Conservation (phyloP, 2,797 vertebrate species). For the Emydoidea blandingii region DNA sequence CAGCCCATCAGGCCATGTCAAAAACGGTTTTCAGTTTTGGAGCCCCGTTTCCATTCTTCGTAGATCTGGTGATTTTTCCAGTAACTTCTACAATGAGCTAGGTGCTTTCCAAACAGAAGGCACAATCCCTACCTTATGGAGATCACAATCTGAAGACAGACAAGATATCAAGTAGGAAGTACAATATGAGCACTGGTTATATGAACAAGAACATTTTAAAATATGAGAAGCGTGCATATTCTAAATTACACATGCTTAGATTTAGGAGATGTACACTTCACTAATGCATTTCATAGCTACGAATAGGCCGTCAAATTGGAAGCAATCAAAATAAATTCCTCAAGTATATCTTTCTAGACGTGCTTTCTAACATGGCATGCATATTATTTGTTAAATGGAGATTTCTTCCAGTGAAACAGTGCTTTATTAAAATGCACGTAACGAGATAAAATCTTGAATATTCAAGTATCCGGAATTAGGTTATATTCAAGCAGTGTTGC, state of each 20-base stretch:
- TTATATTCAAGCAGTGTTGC: constrained; percentile 65
- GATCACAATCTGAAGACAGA: too few species aligned
- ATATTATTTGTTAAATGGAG: rapidly evolving
- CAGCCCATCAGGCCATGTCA: not conserved
- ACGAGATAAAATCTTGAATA: not conserved
- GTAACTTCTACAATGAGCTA: not conserved
- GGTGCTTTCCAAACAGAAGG: not conserved
- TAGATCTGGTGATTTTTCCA: not conserved
- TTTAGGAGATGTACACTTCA: not conserved
- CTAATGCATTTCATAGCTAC: not conserved
- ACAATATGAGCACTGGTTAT: rapidly evolving
- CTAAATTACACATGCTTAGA: not conserved
- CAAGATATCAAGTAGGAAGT: not conserved
- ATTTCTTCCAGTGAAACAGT: not conserved
- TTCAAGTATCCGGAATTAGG: constrained; percentile 54
- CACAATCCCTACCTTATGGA: not conserved
- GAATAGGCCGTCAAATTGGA: not conserved
- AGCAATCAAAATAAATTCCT: not conserved
- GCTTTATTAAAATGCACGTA: not conserved
- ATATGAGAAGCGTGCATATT: not conserved
- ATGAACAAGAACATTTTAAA: not conserved
- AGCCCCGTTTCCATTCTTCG: not conserved
- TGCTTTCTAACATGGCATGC: not conserved
- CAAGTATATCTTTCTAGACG: not conserved
- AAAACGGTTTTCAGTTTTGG: constrained; percentile 43